A percentile compares a stretch with the other conserved stretches of the same genome.
phyloP scores from a whole-genome alignment of 2,113 vertebrate species.

The Chauna torquata region DNA sequence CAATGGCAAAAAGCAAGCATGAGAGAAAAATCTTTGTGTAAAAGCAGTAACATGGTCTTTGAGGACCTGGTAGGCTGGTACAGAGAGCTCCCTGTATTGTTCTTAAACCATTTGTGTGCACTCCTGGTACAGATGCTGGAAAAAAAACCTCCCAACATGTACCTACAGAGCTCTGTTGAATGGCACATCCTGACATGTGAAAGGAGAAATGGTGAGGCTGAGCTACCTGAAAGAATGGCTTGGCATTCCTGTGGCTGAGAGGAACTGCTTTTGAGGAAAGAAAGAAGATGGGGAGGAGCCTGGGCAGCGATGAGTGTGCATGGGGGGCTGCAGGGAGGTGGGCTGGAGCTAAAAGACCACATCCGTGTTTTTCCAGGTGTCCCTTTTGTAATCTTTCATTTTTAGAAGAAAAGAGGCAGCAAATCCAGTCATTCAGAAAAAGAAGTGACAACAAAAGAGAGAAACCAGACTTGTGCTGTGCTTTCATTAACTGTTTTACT shows the following conservation, averaged over 20 bases:
- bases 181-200: constrained; percentile 81
- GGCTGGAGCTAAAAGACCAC: constrained; percentile 63
- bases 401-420: constrained; percentile 49
- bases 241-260: constrained; percentile 75
- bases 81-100: neutral
- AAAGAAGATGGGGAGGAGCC: constrained; percentile 11
- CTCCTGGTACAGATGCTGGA: neutral
- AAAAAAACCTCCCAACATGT: neutral
- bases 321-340: neutral
- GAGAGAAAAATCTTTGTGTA: neutral
- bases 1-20: neutral
- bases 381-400: constrained; percentile 78
- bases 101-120: neutral
- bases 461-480: constrained; percentile 1
- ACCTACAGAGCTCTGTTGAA: constrained; percentile 77
- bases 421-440: constrained; percentile 72
- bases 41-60: neutral
- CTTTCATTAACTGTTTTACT: constrained; percentile 45
- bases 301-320: neutral
- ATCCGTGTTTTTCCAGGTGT: constrained; percentile 82
- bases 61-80: neutral
- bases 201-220: constrained; percentile 64
- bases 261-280: constrained; percentile 60
- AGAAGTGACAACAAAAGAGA: constrained; percentile 64
- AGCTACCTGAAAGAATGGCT: constrained; percentile 76